phyloP scores from a whole-genome alignment of 2,888 invertebrate species.

The Mythimna albipuncta region DNA sequence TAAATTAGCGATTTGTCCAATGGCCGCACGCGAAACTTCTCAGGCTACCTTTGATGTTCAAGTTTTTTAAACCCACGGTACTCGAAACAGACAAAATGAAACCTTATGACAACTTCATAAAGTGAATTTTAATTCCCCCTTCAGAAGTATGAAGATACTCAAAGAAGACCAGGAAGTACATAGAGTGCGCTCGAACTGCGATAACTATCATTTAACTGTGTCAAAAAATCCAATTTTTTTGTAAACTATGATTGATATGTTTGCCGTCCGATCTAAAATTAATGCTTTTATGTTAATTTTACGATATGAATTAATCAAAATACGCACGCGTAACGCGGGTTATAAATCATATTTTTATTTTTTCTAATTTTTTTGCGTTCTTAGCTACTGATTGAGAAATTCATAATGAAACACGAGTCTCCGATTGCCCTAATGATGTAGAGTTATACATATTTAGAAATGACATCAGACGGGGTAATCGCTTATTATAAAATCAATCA shows the following conservation, averaged over 20 bases:
- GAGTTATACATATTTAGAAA: constrained; percentile 47
- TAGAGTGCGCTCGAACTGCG: constrained; percentile 47
- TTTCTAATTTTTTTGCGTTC: constrained; percentile 7
- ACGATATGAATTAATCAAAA: constrained; percentile 39
- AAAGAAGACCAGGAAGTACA: constrained; percentile 28
- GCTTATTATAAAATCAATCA: constrained; percentile 48
- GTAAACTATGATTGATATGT: constrained; percentile 40
- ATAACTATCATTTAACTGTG: constrained; percentile 59
- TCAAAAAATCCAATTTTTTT: constrained; percentile 26
- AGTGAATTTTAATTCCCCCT: constrained; percentile 31
- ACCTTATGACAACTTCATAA: constrained; percentile 40
- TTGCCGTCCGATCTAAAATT: constrained; percentile 4
- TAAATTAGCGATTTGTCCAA: constrained; percentile 90
- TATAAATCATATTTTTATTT: constrained; percentile 45
- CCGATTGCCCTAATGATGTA: constrained; percentile 18
- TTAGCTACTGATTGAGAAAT: constrained; percentile 47
- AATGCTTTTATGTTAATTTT: constrained; percentile 51
- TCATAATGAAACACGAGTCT: constrained; percentile 23
- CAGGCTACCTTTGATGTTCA: constrained; percentile 76
- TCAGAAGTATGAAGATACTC: constrained; percentile 31
- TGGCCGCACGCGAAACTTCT: constrained; percentile 74
- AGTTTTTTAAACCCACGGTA: constrained; percentile 73
- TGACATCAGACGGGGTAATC: constrained; percentile 55
- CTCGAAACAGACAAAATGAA: constrained; percentile 38
- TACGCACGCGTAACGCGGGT: constrained; percentile 27